Evolutionary conservation across 1,140 invertebrate species (phyloP).

Genomic region (Drosophila tsacasi): DNA sequence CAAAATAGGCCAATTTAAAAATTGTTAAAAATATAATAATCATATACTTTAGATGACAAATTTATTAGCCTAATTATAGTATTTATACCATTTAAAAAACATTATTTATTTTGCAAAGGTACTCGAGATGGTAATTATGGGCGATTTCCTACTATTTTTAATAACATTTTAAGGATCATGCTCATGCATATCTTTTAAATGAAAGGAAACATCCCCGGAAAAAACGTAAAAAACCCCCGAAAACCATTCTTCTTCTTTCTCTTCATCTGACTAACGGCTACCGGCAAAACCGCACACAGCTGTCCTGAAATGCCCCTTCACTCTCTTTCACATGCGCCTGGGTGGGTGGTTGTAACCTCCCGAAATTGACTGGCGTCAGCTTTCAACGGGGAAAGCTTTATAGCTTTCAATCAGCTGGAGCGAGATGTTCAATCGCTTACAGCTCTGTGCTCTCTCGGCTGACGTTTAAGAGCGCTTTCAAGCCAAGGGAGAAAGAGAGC

Average conservation of each 20-base stretch:
- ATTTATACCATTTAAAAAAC: neutral
- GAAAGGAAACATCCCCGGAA: neutral
- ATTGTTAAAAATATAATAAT: too few species aligned
- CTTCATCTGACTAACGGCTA: conserved; percentile 43
- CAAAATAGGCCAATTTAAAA: neutral
- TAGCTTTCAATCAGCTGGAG: conserved; percentile 39
- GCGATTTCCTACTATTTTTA: neutral
- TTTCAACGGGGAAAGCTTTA: conserved; percentile 48
- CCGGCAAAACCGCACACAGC: conserved; percentile 70
- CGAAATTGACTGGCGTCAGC: conserved; percentile 3
- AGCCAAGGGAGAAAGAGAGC: neutral
- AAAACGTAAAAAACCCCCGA: neutral
- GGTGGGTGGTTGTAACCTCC: conserved; percentile 5
- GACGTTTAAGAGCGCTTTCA: conserved; percentile 6
- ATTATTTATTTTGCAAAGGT: neutral
- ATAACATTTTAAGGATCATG: neutral
- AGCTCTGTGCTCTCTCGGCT: neutral
- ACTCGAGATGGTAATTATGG: neutral
- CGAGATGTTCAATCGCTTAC: conserved; percentile 13
- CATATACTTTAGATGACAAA: neutral
- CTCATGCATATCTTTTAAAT: conserved; percentile 5
- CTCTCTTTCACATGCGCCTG: conserved; percentile 9
- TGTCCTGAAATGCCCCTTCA: conserved; percentile 38
- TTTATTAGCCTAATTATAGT: neutral
- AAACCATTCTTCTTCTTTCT: conserved; percentile 1